Conservation (phyloP, 2,113 vertebrate genomes). For the Crypturellus undulatus region DNA sequence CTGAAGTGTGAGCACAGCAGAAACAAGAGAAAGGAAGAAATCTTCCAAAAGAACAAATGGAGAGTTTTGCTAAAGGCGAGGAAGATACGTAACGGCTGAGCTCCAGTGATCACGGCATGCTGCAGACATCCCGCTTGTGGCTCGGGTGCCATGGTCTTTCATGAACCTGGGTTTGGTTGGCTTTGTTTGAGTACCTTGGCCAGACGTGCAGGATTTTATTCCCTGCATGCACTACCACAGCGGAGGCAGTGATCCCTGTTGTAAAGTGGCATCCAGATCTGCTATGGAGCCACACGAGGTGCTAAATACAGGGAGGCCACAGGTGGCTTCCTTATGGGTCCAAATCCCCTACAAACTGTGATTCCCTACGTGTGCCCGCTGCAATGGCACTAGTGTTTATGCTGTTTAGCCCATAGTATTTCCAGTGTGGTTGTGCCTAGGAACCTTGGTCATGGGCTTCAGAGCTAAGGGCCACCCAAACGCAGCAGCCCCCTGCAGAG, state of each 20-base stretch:
- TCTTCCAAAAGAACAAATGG: neutral
- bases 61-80: neutral
- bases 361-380: neutral
- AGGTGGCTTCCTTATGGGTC: neutral
- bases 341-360: neutral
- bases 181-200: neutral
- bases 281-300: neutral
- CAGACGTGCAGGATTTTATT: neutral
- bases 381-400: neutral
- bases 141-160: neutral
- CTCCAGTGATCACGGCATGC: neutral
- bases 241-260: neutral
- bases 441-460: neutral
- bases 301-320: rapidly evolving
- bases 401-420: neutral
- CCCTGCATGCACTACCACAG: neutral
- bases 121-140: neutral
- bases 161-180: neutral
- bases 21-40: neutral
- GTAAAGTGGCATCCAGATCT: neutral
- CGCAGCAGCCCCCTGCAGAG: neutral
- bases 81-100: neutral
- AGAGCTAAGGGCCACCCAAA: neutral
- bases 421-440: neutral
- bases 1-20: conserved; percentile 10